phyloP scores from a whole-genome alignment of 2,797 vertebrate genomes.

The Staurois parvus region DNA sequence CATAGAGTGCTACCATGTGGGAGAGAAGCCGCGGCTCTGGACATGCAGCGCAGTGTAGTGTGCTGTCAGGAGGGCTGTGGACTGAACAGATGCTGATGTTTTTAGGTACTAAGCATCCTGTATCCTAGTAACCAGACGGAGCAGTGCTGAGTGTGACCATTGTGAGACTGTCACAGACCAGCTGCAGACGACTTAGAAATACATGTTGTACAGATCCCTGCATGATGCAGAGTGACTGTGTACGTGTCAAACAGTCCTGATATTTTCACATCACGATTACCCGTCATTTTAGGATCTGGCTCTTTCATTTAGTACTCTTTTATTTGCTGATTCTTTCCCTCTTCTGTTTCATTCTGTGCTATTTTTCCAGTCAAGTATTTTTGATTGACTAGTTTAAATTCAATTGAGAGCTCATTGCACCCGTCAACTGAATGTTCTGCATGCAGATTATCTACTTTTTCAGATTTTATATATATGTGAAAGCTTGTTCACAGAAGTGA shows the following conservation, averaged over 20 bases:
- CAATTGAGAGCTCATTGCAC: no score
- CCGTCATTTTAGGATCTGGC: background rate
- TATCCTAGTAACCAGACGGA: background rate
- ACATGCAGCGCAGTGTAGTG: background rate
- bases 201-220: background rate
- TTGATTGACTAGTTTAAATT: no score
- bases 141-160: background rate
- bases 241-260: no score
- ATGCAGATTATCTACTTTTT: no score
- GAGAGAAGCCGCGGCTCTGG: background rate
- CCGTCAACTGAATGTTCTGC: background rate
- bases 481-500: no score
- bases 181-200: background rate
- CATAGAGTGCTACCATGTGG: no score
- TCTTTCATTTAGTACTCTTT: no score
- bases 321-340: no score
- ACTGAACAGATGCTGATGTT: background rate
- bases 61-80: background rate
- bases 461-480: no score
- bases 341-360: background rate
- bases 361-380: background rate
- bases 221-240: background rate
- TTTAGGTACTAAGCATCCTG: background rate
- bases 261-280: background rate
- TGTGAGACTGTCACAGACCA: background rate